Evolutionary conservation across 2,888 invertebrate species (phyloP).

Genomic region (Pristionchus arcanus): DNA sequence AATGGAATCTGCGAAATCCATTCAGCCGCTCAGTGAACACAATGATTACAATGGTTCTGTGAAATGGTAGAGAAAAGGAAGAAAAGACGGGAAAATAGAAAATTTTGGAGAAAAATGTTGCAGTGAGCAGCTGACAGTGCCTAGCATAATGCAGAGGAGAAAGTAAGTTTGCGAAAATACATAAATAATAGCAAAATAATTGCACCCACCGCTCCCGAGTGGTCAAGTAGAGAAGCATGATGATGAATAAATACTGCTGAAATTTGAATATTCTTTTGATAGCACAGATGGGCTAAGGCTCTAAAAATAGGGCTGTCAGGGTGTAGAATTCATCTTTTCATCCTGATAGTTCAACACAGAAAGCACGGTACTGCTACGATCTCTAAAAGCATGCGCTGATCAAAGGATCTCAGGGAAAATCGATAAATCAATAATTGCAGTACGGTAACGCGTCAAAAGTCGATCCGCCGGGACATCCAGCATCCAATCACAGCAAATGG

Average conservation of each 20-base stretch:
- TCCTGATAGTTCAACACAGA: too few relatives aligned
- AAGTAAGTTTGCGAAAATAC: background rate
- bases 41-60: background rate
- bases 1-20: background rate
- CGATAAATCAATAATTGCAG: constrained; percentile 49
- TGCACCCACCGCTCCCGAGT: too few relatives aligned
- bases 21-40: background rate
- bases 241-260: too few relatives aligned
- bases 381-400: background rate
- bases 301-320: too few relatives aligned
- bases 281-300: too few relatives aligned
- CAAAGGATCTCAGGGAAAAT: background rate
- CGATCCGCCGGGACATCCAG: constrained; percentile 63
- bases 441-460: constrained; percentile 61
- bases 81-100: background rate
- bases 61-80: background rate
- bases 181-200: too few relatives aligned
- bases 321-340: too few relatives aligned
- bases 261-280: too few relatives aligned
- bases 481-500: constrained; percentile 66
- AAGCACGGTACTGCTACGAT: background rate
- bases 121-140: background rate
- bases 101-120: background rate
- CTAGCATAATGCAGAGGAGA: background rate
- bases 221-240: too few relatives aligned